Conservation (phyloP, 2,797 vertebrate genomes). For the Parauchenoglanis punctatus region DNA sequence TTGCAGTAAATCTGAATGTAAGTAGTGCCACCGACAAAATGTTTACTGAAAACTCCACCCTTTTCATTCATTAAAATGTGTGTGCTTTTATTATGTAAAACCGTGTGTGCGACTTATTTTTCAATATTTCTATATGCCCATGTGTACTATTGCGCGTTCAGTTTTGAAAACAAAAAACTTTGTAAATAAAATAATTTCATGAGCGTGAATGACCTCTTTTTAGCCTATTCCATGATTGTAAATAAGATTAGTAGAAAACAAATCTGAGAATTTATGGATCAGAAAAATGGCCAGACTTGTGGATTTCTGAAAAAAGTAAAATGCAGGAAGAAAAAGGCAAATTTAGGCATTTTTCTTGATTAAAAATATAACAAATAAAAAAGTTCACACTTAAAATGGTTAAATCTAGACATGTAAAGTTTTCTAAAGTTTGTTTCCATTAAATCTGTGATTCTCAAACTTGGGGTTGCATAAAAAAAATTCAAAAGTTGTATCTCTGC, state of each 20-base stretch:
- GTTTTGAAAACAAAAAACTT: neutral
- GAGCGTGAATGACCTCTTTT: too few relatives aligned
- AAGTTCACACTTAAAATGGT: neutral
- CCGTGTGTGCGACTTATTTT: conserved; percentile 39
- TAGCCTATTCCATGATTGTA: neutral
- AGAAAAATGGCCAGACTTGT: neutral
- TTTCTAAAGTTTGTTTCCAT: neutral
- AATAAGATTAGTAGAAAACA: neutral
- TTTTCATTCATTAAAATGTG: conserved; percentile 85
- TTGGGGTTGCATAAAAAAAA: neutral
- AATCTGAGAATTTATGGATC: neutral
- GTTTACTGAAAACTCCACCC: conserved; percentile 81
- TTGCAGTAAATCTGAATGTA: conserved; percentile 83
- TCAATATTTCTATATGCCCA: neutral
- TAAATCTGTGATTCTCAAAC: neutral
- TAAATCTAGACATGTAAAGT: neutral
- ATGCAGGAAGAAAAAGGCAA: neutral
- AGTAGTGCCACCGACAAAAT: conserved; percentile 82
- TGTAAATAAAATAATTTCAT: neutral
- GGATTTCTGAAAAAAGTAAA: neutral
- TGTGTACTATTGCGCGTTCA: neutral
- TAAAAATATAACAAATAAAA: neutral
- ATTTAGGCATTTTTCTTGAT: neutral
- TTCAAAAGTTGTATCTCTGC: neutral
- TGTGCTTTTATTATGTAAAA: conserved; percentile 74